Conservation (phyloP, 2,888 invertebrate genomes). For the Chloroclystis v-ata region DNA sequence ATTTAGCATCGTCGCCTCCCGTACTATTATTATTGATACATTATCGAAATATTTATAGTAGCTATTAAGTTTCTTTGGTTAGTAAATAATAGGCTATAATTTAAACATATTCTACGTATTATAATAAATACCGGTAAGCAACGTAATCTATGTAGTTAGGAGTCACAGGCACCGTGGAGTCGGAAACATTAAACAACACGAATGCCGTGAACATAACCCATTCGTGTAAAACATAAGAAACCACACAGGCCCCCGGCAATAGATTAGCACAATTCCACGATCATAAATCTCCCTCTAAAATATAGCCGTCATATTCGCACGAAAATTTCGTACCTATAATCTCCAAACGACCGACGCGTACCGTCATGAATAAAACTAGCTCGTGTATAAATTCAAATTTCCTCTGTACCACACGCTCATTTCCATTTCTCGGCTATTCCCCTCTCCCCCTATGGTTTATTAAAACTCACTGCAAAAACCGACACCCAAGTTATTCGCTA, state of each 20-base stretch:
- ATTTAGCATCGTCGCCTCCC: no score
- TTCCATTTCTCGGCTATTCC: conserved; percentile 71
- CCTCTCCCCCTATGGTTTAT: conserved; percentile 70
- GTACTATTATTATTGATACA: no score
- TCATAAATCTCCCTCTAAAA: conserved; percentile 36
- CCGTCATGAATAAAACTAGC: conserved; percentile 75
- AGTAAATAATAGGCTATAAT: no score
- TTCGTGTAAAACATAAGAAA: conserved; percentile 10
- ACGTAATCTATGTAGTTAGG: no score
- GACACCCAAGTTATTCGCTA: conserved; percentile 70
- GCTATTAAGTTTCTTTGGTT: no score
- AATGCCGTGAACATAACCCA: conserved; percentile 1
- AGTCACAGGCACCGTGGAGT: not conserved
- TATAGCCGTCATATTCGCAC: conserved; percentile 42
- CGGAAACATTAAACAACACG: conserved; percentile 7
- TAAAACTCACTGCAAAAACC: conserved; percentile 75
- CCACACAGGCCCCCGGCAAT: conserved; percentile 12
- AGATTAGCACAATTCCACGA: conserved; percentile 25
- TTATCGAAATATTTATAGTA: no score
- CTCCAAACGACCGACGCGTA: conserved; percentile 44
- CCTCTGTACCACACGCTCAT: conserved; percentile 75
- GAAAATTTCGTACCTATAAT: conserved; percentile 48
- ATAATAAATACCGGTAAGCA: no score
- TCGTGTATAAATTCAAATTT: conserved; percentile 78
- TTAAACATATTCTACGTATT: no score